Conservation (phyloP, 2,888 invertebrate species). For the Saturnia japonica region DNA sequence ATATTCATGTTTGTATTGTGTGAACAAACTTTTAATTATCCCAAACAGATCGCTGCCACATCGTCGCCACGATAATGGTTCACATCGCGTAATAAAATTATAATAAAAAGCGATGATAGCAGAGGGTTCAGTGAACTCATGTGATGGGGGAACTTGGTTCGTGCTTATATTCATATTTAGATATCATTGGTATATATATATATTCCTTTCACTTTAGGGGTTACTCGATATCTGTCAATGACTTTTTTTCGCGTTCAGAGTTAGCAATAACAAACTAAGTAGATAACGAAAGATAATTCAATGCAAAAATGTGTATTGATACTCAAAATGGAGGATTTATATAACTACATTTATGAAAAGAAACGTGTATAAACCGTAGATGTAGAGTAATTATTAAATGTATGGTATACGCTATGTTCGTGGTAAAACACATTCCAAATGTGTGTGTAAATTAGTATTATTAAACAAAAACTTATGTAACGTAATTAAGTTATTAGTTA, state of each 20-base stretch:
- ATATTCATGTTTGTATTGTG: not conserved
- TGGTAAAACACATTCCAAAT: not conserved
- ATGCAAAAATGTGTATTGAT: not conserved
- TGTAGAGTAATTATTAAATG: no score
- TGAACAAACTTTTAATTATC: constrained; percentile 12
- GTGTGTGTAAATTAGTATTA: not conserved
- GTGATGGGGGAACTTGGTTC: constrained; percentile 29
- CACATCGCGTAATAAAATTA: constrained; percentile 38
- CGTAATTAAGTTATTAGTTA: not conserved
- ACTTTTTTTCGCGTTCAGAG: not conserved
- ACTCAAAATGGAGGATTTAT: not conserved
- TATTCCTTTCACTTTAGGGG: constrained; percentile 7
- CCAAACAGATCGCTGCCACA: constrained; percentile 15
- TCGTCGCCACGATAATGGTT: constrained; percentile 26
- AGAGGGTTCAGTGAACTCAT: constrained; percentile 31
- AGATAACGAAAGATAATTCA: not conserved
- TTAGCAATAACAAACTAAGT: not conserved
- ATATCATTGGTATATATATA: constrained; percentile 1
- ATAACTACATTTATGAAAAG: not conserved
- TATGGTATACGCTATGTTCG: not conserved
- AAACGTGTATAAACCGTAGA: no score
- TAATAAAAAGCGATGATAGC: constrained; percentile 40
- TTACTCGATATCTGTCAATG: constrained; percentile 11
- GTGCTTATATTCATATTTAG: constrained; percentile 28
- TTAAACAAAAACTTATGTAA: not conserved